Percentiles rank a stretch among this genome's conserved stretches.
phyloP scores from a whole-genome alignment of 1,140 invertebrate genomes.

The Sitobion miscanthi region DNA sequence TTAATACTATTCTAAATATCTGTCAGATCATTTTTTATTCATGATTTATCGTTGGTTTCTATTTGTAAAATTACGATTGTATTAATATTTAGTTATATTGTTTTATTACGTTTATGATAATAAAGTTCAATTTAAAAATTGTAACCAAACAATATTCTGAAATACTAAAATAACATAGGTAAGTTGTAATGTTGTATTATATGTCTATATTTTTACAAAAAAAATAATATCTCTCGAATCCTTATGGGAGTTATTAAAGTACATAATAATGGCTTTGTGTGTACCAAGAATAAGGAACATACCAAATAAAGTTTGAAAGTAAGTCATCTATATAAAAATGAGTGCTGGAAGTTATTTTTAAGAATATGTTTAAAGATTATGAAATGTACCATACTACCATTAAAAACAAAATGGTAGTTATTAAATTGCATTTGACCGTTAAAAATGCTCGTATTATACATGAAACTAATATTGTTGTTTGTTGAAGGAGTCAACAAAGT shows the following conservation, averaged over 20 bases:
- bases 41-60: no score
- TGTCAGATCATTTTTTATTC: no score
- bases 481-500: not conserved
- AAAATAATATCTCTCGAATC: not conserved
- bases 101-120: not conserved
- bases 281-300: not conserved
- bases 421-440: not conserved
- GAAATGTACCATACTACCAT: not conserved
- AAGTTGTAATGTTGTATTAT: not conserved
- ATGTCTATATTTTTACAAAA: not conserved
- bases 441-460: not conserved
- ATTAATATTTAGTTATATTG: not conserved
- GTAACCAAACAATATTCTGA: not conserved
- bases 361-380: not conserved
- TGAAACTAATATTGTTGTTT: not conserved
- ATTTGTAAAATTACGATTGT: no score
- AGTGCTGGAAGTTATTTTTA: not conserved
- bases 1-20: no score
- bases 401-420: not conserved
- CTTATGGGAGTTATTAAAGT: not conserved
- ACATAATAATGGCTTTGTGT: no score
- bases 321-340: not conserved
- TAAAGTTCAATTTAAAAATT: not conserved
- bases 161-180: not conserved
- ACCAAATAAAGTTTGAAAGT: not conserved